Evolutionary conservation across 2,113 vertebrate species (phyloP).

Genomic region (Actenoides lindsayi): DNA sequence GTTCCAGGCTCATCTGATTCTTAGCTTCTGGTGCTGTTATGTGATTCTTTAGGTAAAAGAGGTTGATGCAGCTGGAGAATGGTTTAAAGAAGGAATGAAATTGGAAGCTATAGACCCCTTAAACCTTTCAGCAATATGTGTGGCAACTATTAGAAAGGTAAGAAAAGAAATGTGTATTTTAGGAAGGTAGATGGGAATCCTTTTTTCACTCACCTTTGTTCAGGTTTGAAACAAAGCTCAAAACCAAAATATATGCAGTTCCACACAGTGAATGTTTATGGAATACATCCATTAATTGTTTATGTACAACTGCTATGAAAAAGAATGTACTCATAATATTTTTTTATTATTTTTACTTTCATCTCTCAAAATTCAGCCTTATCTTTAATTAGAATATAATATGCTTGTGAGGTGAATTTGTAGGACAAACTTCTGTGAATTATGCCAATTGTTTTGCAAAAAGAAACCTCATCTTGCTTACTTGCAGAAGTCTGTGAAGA

Average conservation of each 20-base stretch:
- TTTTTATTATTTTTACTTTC: not conserved
- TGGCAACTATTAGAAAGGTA: constrained; percentile 98
- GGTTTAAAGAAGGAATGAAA: constrained; percentile 99
- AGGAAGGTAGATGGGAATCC: not conserved
- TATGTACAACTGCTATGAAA: not conserved
- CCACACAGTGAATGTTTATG: not conserved
- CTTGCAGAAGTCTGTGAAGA: not conserved
- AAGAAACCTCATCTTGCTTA: not conserved
- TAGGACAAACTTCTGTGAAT: not conserved
- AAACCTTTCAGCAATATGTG: constrained; percentile 98
- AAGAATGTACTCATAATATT: not conserved
- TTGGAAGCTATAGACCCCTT: constrained; percentile 97
- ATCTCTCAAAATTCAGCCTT: not conserved
- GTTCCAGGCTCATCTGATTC: not conserved
- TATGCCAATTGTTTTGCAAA: not conserved
- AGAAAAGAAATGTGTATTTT: not conserved
- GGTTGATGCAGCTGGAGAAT: constrained; percentile 92
- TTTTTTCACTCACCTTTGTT: not conserved
- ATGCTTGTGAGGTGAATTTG: not conserved
- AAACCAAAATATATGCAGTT: not conserved
- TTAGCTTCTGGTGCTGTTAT: constrained; percentile 43
- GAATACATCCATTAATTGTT: not conserved
- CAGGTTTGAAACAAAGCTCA: not conserved
- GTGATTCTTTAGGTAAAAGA: constrained; percentile 87
- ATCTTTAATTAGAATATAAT: not conserved